phyloP scores from a whole-genome alignment of 2,797 vertebrate species.

The Cossypha dichroa region DNA sequence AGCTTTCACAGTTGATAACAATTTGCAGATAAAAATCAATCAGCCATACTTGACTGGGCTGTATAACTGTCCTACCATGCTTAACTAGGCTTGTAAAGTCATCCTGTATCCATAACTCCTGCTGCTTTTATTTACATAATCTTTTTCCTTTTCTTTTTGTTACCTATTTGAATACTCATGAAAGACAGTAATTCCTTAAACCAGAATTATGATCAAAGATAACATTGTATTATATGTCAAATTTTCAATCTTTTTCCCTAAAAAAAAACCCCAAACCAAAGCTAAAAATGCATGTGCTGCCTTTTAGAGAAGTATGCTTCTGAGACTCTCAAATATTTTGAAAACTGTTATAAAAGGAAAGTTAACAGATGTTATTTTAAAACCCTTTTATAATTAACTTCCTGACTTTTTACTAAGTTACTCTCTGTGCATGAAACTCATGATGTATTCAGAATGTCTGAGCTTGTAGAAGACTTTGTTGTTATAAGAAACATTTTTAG shows the following conservation, averaged over 20 bases:
- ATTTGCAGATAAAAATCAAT: constrained; percentile 77
- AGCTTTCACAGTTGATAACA: constrained; percentile 66
- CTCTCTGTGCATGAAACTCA: background rate
- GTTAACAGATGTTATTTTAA: background rate
- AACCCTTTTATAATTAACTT: background rate
- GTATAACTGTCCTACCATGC: constrained; percentile 30
- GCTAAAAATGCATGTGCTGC: background rate
- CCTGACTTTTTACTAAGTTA: background rate
- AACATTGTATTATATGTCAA: background rate
- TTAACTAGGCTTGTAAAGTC: constrained; percentile 50
- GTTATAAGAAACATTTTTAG: background rate
- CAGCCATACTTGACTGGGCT: constrained; percentile 47
- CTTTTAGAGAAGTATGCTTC: background rate
- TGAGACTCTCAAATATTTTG: background rate
- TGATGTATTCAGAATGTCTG: background rate
- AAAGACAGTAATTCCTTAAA: background rate
- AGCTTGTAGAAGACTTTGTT: background rate
- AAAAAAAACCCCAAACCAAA: background rate
- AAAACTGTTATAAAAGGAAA: background rate
- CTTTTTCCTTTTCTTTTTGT: background rate
- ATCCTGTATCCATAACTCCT: background rate
- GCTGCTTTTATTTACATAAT: background rate
- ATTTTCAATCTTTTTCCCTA: background rate
- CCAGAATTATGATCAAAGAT: background rate
- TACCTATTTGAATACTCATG: background rate